A percentile compares a stretch with the other conserved stretches of the same genome.
phyloP scores from a whole-genome alignment of 2,113 vertebrate species.

The Zapornia atra region DNA sequence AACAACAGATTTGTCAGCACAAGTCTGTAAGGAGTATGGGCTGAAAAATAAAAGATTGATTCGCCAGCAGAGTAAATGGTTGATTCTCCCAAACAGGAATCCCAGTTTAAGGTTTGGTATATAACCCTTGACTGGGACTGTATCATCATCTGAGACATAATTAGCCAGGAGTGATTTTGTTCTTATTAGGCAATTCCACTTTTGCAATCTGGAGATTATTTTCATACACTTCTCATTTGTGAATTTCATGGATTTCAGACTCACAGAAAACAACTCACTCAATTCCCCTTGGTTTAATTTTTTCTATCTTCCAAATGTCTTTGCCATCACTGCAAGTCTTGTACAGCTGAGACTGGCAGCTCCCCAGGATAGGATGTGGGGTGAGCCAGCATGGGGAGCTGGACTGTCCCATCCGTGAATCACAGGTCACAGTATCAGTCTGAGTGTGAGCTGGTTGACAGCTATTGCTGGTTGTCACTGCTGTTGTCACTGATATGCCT shows the following conservation, averaged over 20 bases:
- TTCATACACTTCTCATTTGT: background rate
- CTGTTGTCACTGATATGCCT: background rate
- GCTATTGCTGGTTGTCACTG: background rate
- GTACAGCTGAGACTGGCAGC: background rate
- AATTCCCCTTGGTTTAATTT: background rate
- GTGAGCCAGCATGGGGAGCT: background rate
- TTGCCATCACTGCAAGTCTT: background rate
- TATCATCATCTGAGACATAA: background rate
- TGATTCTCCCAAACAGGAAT: background rate
- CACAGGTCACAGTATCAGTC: background rate
- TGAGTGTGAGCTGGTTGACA: background rate
- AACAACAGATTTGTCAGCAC: conserved; percentile 9
- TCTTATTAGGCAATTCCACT: background rate
- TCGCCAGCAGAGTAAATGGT: background rate
- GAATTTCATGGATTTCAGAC: background rate
- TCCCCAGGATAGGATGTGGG: background rate
- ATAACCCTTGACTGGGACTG: background rate
- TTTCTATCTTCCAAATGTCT: background rate
- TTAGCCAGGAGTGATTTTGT: background rate
- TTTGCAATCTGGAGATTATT: background rate
- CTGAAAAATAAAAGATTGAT: background rate
- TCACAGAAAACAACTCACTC: background rate
- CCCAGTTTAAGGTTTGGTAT: background rate
- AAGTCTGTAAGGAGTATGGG: background rate
- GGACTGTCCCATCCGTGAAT: background rate